Evolutionary conservation across 2,888 invertebrate species (phyloP), one percentile per base, ranked within the genome.

Genomic region (Platycheirus rosarum): DNA sequence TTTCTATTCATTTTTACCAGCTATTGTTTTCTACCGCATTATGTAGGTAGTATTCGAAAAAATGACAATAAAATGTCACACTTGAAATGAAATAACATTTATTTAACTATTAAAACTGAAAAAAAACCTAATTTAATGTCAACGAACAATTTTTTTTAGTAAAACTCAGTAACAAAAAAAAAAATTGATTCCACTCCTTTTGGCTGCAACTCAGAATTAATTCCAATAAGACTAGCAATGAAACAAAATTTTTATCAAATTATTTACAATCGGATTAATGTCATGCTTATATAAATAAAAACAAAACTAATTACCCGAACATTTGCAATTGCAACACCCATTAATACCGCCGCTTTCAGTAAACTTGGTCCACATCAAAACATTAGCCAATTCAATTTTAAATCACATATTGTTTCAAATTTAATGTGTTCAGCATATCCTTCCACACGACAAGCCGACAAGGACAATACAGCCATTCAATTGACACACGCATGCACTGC

Each of bases 331-430:
- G 37, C 23, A 66, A 65, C 60, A 62, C 44, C 53, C 60, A 76
- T 71, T 70, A 70, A 51, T 60, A 69, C 49, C 46, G 37, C 9
- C 35, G 4, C 20, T 9, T 2, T 23, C n/a, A 18, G 14, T 5
- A 0, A 40, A 55, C 8, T 55, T 44, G 13, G 9, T 26, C 29
- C 13, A 8, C 6, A 32, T 8, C 35, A 23, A 46, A 18, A 16
- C 53, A 63, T 18, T 51, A 53, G 51, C 48, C 48, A 49, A 75
- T 63, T 76, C 49, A 60, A 53, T 76, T 76, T 70, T 51, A 75
- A 70, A 70, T 75, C 51, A 42, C 65, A 66, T 65, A 82, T 82
- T 71, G 73, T 73, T 82, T 66, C 62, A 49, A 35, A 68, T 82
- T 76, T 68, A 71, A 55, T 57, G 44, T 18, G 44, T 32, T 1